phyloP scores from a whole-genome alignment of 2,797 vertebrate species.

The Myoxocephalus aenaeus region DNA sequence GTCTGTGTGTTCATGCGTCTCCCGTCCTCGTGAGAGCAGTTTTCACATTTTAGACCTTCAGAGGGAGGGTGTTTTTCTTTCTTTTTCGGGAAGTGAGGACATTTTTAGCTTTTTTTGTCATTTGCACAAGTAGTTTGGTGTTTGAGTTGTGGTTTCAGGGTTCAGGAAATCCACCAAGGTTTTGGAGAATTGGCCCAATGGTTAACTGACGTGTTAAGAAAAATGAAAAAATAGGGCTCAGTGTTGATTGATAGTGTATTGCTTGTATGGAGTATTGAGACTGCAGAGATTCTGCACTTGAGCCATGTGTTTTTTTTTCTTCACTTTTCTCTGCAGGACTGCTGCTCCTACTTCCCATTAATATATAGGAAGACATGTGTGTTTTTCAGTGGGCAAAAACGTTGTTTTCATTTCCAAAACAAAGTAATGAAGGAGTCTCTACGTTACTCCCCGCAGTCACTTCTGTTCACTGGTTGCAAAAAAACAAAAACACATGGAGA shows the following conservation, averaged over 20 bases:
- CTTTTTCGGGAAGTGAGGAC: constrained; percentile 29
- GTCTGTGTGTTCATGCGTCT: constrained; percentile 12
- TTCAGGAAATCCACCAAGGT: constrained; percentile 8
- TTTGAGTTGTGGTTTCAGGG: constrained; percentile 22
- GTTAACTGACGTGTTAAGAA: constrained; percentile 15
- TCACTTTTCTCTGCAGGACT: not conserved
- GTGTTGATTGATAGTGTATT: not conserved
- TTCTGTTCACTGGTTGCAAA: too few relatives aligned
- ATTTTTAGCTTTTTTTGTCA: constrained; percentile 35
- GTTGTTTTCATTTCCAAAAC: too few relatives aligned
- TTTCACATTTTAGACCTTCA: constrained; percentile 48
- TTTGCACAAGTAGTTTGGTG: constrained; percentile 25
- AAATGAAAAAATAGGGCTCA: constrained; percentile 18
- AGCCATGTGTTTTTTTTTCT: constrained; percentile 4
- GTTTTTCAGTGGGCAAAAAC: too few relatives aligned
- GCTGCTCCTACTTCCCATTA: not conserved
- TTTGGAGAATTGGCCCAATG: constrained; percentile 1
- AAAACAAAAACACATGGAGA: not conserved
- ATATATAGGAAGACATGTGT: too few relatives aligned
- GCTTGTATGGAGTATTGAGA: too few relatives aligned
- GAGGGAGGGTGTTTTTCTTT: constrained; percentile 17
- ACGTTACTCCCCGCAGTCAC: too few relatives aligned
- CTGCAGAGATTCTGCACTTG: not conserved
- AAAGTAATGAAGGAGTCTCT: too few relatives aligned
- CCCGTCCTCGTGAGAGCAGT: constrained; percentile 28